Base-by-base conservation (phyloP, 1,140 invertebrate species). In the Apis florea region DNA sequence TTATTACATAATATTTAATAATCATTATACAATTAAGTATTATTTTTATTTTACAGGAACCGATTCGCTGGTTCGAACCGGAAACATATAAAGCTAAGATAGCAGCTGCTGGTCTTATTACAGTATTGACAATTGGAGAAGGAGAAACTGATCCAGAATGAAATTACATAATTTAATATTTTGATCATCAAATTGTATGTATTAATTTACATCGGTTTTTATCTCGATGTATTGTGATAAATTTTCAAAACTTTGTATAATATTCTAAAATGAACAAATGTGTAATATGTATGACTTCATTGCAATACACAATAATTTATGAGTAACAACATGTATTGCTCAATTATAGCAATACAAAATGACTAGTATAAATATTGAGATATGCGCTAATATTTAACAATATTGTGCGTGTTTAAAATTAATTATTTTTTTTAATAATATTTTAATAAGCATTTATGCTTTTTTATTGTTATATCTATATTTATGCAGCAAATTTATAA, bases 31-130 rank as follows among this genome's bases (percentile, higher is more conserved):
- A 81, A 19, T 54, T 56, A 71, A 75, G 40, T 6, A 31, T 31
- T 49, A 49, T n/a, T 58, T 82, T 75, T 63, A 85, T 83, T 91
- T 76, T 69, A 85, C 89, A 94, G 93, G 89, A 90, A 91, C 93
- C 93, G 92, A 93, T 93, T 93, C 91, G 91, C 93, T 94, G 92
- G 92, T 93, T 94, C 93, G 93, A 94, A 93, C 93, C 93, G 92
- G 93, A 93, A 84, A 85, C 91, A 75, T 93, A 93, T 86, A 93
- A 93, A 92, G 88, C 91, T 87, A 93, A 93, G 88, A 87, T 93
- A 90, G 92, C 91, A 79, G 90, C 92, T 69, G 90, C 91, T 88
- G 93, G 91, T 83, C 85, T 92, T 84, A 88, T 92, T 64, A 90
- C 91, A 71, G 90, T 94, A 83, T 87, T 93, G 78, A 88, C 92